Base-by-base conservation (phyloP, 2,888 invertebrate genomes). In the Clepsis dumicolana region DNA sequence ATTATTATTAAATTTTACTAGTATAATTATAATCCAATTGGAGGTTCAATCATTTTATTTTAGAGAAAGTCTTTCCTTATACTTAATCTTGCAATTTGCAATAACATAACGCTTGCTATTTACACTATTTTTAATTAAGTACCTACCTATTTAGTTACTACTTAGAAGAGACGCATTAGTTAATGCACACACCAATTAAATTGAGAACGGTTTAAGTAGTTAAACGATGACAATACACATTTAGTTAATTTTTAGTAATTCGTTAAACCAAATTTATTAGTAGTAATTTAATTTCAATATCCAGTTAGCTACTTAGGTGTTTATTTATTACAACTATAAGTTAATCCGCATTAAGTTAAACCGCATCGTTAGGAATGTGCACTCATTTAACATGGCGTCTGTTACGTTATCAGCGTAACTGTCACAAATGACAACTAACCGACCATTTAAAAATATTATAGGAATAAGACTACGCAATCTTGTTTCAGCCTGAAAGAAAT, bases 401-500 rank as follows among this genome's bases (percentile, higher is more conserved):
- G 35, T 44, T 32, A 16, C 29, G 10, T 54, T 44, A 53, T 65
- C 24, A 65, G 32, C 25, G 18, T 29, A 32, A 61, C 29, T 65
- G 52, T 32, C 18, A 41, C 21, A 24, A 35, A 61, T 27, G 44
- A 3, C 32, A 44, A 10, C 14, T 25, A 50, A 35, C 1, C 10
- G 14, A 16, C 1, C 4, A 53, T 12, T 38, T 16, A 24, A 24
- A 44, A 50, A 24, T 44, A 14, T 24, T 24, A 24, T 24, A 50
- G 4, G 24, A 24, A 8, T 14, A 24, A 18, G 10, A 50, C 12
- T n/a, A n/a, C 25, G n/a, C 2, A 24, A 25, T 25, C 24, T 7
- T 24, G 12, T 12, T 52, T n/a, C 5, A 25, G 24, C n/a, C 52
- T 60, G 59, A 52, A 60, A 53, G 59, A 38, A 65, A 60, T 38